Evolutionary conservation across 2,113 vertebrate genomes (phyloP), one percentile per base, ranked within the genome.

Genomic region (Tiliqua scincoides): DNA sequence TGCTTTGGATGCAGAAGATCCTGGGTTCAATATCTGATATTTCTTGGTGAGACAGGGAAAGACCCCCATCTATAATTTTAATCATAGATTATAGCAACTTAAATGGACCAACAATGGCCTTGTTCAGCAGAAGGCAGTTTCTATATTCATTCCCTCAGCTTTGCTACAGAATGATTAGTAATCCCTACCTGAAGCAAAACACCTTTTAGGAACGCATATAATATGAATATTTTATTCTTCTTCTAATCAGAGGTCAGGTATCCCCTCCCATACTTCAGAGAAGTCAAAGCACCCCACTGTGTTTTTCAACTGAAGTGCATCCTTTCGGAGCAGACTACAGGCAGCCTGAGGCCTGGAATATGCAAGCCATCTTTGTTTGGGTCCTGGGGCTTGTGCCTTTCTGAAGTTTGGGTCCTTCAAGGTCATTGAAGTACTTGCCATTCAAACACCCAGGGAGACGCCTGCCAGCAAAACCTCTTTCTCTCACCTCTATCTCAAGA

Each of bases 271-370:
- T 87, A 62, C 81, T 74, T 48, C 35, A 3, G 57, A 84, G 25
- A 43, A 37, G 27, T 11, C 21, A 52, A 17, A 20, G 20, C 30
- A 72, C 67, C 40, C 32, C 70, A 11, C 59, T 81, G 62, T n/a
- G 0, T 20, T 17, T 35, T 21, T 40, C 32, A 23, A 70, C 40
- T 83, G 79, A 52, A 76, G 52, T 43, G 43, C 4, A 2, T 76
- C 30, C 57, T 82, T 14, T 48, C 43, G 62, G 0, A 0, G 25
- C 54, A 0, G 0, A 0, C 0, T 37, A 27, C 43, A 27, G 32
- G 61, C 27, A 21, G 62, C 63, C 32, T 71, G 21, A 63, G 8
- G 52, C 9, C 0, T 0, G 20, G 30, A 40, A 27, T 15, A 3
- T 0, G 0, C 4, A n/a, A 43, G 9, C 25, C 32, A 65, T 32